Conservation (phyloP, 2,797 vertebrate genomes). For the Poeciliopsis gracilis region DNA sequence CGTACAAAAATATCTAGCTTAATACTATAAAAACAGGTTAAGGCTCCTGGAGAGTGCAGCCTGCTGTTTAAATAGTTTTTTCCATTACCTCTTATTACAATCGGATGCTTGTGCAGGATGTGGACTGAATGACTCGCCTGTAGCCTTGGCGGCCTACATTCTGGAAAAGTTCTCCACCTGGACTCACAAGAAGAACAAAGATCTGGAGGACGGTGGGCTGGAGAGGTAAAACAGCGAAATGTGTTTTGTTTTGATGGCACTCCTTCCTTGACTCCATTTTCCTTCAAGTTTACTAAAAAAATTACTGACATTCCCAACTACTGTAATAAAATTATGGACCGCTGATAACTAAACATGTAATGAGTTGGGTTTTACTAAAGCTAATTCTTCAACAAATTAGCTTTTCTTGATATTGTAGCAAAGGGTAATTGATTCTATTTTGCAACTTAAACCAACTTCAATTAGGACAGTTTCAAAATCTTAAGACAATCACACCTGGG, state of each 20-base stretch:
- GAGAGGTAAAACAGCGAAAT: slow-evolving; percentile 76
- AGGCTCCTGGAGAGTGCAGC: neutral
- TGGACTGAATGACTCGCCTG: slow-evolving; percentile 87
- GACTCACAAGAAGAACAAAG: slow-evolving; percentile 79
- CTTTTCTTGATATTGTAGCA: neutral
- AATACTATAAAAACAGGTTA: neutral
- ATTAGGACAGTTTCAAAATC: neutral
- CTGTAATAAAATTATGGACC: neutral
- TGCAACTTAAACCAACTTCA: neutral
- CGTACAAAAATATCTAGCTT: neutral
- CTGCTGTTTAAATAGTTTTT: neutral
- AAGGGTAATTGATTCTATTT: neutral
- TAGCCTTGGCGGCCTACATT: slow-evolving; percentile 88
- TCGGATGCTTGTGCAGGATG: slow-evolving; percentile 75
- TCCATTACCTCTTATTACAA: neutral
- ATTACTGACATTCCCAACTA: neutral
- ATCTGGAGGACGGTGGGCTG: slow-evolving; percentile 84
- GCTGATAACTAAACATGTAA: neutral
- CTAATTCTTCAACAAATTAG: neutral
- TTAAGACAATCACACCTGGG: neutral
- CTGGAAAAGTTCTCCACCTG: slow-evolving; percentile 92
- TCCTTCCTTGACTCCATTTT: neutral
- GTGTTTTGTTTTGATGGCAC: neutral
- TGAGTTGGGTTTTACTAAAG: neutral
- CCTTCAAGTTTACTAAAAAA: neutral